Evolutionary conservation across 2,113 vertebrate species (phyloP).

Genomic region (Heterocephalus glaber): DNA sequence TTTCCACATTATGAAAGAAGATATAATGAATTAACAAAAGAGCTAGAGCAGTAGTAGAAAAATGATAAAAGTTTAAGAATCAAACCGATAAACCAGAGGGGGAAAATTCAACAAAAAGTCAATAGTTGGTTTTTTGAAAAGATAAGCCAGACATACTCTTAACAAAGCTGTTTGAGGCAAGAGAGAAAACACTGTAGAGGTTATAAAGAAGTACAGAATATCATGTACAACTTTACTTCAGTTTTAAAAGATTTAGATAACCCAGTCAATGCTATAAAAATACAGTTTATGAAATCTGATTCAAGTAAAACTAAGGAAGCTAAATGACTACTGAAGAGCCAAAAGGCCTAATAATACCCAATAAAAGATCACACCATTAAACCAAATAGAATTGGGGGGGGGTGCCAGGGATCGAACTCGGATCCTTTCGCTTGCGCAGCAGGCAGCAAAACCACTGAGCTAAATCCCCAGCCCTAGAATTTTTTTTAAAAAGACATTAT

Average conservation of each 20-base stretch:
- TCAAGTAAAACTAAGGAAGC: conserved; percentile 1
- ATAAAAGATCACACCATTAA: neutral
- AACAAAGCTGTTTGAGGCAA: neutral
- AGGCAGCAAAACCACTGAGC: too few relatives aligned
- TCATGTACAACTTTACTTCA: neutral
- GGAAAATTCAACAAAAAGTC: neutral
- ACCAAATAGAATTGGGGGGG: neutral
- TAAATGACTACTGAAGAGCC: neutral
- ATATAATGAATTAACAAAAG: neutral
- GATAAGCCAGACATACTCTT: neutral
- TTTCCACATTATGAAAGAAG: neutral
- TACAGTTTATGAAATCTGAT: neutral
- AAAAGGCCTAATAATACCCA: neutral
- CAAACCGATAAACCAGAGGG: neutral
- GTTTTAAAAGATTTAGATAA: neutral
- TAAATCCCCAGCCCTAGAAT: too few relatives aligned
- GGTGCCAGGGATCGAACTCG: too few relatives aligned
- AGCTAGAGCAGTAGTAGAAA: neutral
- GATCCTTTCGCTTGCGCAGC: too few relatives aligned
- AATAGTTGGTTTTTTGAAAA: neutral
- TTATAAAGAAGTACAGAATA: neutral
- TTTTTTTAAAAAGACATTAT: too few relatives aligned
- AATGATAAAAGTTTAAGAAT: neutral
- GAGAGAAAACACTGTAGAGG: neutral
- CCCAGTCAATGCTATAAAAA: neutral